phyloP scores from a whole-genome alignment of 2,113 vertebrate genomes.

The Dipodomys stephensi region DNA sequence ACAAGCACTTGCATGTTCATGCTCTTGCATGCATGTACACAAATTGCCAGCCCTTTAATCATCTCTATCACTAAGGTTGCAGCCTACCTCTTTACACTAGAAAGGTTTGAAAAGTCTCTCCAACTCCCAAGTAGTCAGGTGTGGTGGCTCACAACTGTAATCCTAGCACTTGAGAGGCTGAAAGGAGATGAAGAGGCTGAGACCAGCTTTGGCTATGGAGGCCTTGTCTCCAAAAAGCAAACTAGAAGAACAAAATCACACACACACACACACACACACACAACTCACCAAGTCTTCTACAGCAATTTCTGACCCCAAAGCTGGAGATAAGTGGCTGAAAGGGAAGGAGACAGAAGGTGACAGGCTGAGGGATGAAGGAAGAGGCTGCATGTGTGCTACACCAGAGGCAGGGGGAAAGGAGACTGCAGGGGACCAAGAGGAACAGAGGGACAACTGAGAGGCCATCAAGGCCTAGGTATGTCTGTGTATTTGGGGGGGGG shows the following conservation, averaged over 20 bases:
- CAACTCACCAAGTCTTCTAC: conserved; percentile 16
- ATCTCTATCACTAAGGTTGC: conserved; percentile 28
- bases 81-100: conserved; percentile 1
- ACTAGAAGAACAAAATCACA: no score
- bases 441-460: conserved; percentile 37
- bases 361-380: not conserved
- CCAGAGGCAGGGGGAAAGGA: not conserved
- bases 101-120: conserved; percentile 54
- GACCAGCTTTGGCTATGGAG: no score
- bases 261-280: no score
- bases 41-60: conserved; percentile 62
- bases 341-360: not conserved
- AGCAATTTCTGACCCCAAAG: conserved; percentile 33
- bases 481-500: not conserved
- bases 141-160: no score
- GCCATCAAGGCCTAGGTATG: not conserved
- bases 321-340: not conserved
- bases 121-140: not conserved
- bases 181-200: no score
- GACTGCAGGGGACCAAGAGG: not conserved
- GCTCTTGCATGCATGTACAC: not conserved
- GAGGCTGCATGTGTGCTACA: not conserved
- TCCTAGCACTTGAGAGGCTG: no score
- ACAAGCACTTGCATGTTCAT: not conserved
- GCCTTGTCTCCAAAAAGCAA: no score